Evolutionary conservation across 2,888 invertebrate genomes (phyloP).

Genomic region (Napeogenes sylphis): DNA sequence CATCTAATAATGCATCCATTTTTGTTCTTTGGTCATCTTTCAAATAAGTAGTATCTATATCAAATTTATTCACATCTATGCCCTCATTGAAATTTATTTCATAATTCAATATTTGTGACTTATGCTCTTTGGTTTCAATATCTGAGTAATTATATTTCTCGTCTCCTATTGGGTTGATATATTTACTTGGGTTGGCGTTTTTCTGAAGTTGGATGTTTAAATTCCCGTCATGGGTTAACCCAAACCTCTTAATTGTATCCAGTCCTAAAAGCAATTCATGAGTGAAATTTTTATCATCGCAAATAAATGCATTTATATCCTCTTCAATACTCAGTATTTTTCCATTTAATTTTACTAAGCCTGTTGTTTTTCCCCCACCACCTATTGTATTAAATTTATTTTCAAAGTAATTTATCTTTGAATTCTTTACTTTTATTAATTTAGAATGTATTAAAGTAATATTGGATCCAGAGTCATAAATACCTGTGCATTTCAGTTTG

Average conservation of each 20-base stretch:
- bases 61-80: too few species aligned
- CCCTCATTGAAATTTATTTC: too few species aligned
- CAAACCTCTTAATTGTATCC: constrained; percentile 19
- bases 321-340: constrained; percentile 13
- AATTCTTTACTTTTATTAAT: constrained; percentile 15
- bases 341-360: constrained; percentile 18
- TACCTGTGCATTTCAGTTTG: constrained; percentile 18
- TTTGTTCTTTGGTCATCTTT: too few species aligned
- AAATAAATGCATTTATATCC: constrained; percentile 22
- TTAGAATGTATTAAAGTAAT: constrained; percentile 20
- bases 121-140: too few species aligned
- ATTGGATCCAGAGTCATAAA: constrained; percentile 19
- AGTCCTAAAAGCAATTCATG: constrained; percentile 22
- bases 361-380: constrained; percentile 19
- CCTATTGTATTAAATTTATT: constrained; percentile 19
- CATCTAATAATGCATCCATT: too few species aligned
- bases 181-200: too few species aligned
- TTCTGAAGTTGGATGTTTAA: constrained; percentile 21
- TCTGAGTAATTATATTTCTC: too few species aligned
- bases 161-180: too few species aligned
- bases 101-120: too few species aligned
- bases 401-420: constrained; percentile 16
- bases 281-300: constrained; percentile 18
- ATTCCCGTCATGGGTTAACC: not conserved
- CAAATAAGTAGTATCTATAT: too few species aligned